These are phyloP conservation scores for Pegea sp. DNA, from an alignment of 23 tunicate genomes.

Conservation along the genomic window DNA sequence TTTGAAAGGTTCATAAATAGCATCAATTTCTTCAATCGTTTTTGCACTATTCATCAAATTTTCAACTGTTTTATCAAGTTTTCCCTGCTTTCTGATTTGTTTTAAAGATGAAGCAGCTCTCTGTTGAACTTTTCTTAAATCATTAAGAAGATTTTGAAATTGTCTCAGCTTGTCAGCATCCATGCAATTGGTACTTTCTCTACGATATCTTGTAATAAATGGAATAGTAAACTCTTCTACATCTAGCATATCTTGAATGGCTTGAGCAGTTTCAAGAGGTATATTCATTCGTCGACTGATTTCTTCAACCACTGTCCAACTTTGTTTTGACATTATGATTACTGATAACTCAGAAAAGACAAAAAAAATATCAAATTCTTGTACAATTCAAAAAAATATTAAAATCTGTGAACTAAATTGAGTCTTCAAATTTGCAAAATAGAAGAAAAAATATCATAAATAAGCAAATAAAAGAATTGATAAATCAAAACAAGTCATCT, in stretches of 20 bases:
- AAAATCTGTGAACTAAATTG: too few relatives aligned
- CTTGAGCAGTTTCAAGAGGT: too few relatives aligned
- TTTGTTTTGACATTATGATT: too few relatives aligned
- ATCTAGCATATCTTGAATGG: slow-evolving; percentile 35
- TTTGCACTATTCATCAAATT: slow-evolving; percentile 25
- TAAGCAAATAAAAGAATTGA: too few relatives aligned
- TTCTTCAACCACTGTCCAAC: too few relatives aligned
- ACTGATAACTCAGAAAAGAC: too few relatives aligned
- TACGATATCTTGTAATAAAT: slow-evolving; percentile 72
- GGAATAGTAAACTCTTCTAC: slow-evolving; percentile 76
- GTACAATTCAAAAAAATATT: too few relatives aligned
- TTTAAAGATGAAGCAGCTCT: slow-evolving; percentile 30
- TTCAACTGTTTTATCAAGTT: slow-evolving; percentile 11
- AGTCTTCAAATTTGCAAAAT: too few relatives aligned
- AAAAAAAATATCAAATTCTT: too few relatives aligned
- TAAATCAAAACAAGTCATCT: too few relatives aligned
- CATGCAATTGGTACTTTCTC: slow-evolving; percentile 53
- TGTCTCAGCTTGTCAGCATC: slow-evolving; percentile 49
- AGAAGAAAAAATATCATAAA: too few relatives aligned
- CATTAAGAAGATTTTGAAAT: slow-evolving; percentile 22
- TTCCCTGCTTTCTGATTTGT: slow-evolving; percentile 48
- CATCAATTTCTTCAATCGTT: slow-evolving; percentile 58
- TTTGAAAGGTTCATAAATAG: slow-evolving; percentile 32
- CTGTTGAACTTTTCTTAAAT: slow-evolving; percentile 48
- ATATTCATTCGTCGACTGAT: too few relatives aligned